phyloP scores from a whole-genome alignment of 2,888 invertebrate genomes.

The Nymphalis c-album region DNA sequence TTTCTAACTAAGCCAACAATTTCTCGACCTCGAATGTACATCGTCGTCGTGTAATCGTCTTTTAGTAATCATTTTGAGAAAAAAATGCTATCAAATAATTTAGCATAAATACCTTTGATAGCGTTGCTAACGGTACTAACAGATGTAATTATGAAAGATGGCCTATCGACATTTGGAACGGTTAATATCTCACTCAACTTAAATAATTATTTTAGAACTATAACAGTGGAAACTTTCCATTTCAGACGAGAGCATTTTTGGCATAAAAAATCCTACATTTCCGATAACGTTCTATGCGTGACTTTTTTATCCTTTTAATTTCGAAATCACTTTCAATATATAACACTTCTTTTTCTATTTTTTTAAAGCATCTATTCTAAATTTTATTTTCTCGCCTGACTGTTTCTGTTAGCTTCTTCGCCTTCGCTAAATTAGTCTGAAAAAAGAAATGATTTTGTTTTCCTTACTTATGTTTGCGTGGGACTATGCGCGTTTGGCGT shows the following conservation, averaged over 20 bases:
- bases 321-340: neutral
- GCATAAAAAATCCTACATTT: neutral
- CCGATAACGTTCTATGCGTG: neutral
- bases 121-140: no score
- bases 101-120: no score
- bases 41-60: no score
- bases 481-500: slow-evolving; percentile 67
- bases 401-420: slow-evolving; percentile 4
- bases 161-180: no score
- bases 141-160: no score
- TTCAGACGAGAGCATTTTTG: neutral
- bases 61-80: no score
- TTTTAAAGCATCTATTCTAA: neutral
- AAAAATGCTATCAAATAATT: no score
- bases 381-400: neutral
- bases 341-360: neutral
- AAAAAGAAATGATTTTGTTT: slow-evolving; percentile 72
- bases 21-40: no score
- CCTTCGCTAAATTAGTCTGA: slow-evolving; percentile 20
- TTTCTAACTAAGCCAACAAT: no score
- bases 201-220: neutral
- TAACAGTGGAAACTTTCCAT: neutral
- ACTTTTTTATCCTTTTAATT: neutral
- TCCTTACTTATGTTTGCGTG: slow-evolving; percentile 76
- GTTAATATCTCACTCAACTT: neutral